A percentile compares a stretch with the other conserved stretches of the same genome.
These are phyloP conservation scores for Cricetomys ansorgei DNA, from an alignment of 2,113 vertebrate species.

Conservation along the genomic window DNA sequence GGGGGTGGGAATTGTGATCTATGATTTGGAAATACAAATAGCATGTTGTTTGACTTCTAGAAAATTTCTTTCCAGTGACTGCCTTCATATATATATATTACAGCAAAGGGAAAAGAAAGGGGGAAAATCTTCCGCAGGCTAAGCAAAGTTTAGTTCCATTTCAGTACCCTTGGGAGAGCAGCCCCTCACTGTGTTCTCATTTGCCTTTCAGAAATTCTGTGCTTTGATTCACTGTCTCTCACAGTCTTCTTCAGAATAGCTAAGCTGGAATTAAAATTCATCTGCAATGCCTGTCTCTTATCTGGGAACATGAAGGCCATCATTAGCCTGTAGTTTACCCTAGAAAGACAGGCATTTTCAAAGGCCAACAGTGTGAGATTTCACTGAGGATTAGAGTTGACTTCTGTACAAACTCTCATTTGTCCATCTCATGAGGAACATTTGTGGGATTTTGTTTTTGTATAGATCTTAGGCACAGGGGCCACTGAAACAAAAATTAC, in stretches of 20 bases:
- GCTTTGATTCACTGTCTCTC: neutral
- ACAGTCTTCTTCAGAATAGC: constrained; percentile 1
- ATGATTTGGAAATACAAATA: constrained; percentile 26
- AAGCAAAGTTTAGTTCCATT: neutral
- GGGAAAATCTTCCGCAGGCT: neutral
- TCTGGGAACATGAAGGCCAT: constrained; percentile 18
- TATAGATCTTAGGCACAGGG: neutral
- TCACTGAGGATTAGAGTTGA: neutral
- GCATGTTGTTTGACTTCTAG: constrained; percentile 23
- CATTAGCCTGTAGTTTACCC: neutral
- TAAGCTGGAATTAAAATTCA: neutral
- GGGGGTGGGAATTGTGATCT: neutral
- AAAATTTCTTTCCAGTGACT: constrained; percentile 32
- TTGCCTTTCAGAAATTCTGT: neutral
- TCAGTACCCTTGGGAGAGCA: neutral
- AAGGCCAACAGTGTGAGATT: neutral
- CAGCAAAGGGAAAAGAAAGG: neutral
- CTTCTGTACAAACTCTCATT: neutral
- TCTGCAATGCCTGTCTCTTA: neutral
- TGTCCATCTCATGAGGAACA: neutral
- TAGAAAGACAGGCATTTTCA: constrained; percentile 40
- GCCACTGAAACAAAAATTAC: neutral
- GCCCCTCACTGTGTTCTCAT: neutral
- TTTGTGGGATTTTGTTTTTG: neutral
- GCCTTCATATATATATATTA: constrained; percentile 30